These are phyloP conservation scores for Acronicta alni DNA, from an alignment of 2,888 invertebrate genomes.

Conservation along the genomic window DNA sequence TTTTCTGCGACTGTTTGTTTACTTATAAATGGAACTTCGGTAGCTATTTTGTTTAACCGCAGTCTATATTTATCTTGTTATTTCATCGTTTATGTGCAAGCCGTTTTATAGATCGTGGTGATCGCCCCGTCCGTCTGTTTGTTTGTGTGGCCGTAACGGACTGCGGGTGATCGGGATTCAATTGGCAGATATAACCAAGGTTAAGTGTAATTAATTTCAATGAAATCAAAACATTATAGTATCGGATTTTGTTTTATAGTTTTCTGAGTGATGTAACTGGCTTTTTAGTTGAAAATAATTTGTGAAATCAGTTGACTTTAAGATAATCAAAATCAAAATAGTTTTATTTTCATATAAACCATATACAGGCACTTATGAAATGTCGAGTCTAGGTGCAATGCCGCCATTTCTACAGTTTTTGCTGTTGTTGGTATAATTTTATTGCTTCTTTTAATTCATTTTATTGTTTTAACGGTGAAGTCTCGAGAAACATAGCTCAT, in stretches of 20 bases:
- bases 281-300: neutral
- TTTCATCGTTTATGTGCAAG: conserved; percentile 51
- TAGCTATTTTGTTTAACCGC: conserved; percentile 4
- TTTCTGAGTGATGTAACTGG: neutral
- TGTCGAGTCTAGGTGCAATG: too few relatives aligned
- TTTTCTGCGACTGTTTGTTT: neutral
- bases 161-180: conserved; percentile 30
- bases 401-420: too few relatives aligned
- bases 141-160: conserved; percentile 47
- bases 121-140: conserved; percentile 48
- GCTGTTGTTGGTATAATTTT: too few relatives aligned
- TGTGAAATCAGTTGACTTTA: neutral
- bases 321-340: too few relatives aligned
- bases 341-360: too few relatives aligned
- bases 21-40: conserved; percentile 6
- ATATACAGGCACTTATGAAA: too few relatives aligned
- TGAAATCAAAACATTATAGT: conserved; percentile 13
- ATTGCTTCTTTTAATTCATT: too few relatives aligned
- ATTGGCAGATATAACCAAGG: conserved; percentile 57
- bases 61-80: conserved; percentile 42
- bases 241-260: conserved; percentile 3
- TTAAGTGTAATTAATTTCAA: conserved; percentile 39
- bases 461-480: too few relatives aligned
- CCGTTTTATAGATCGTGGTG: conserved; percentile 46
- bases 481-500: too few relatives aligned